Evolutionary conservation across 2,888 invertebrate species (phyloP).

Genomic region (Caenorhabditis japonica): DNA sequence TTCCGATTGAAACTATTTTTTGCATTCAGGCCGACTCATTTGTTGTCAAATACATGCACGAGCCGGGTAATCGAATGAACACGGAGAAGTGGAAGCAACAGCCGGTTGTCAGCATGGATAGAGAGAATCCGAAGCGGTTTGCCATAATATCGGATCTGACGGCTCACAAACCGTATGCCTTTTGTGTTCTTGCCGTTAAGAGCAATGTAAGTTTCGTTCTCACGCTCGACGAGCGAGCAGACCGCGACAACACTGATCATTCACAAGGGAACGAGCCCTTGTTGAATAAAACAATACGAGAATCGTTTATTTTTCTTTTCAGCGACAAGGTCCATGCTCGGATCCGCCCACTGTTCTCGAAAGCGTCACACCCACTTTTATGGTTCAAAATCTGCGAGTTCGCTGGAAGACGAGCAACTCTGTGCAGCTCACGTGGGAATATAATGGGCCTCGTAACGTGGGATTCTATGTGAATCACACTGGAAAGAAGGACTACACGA

Average conservation of each 20-base stretch:
- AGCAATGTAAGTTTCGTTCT: slow-evolving; percentile 69
- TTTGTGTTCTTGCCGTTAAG: slow-evolving; percentile 75
- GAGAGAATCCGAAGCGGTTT: slow-evolving; percentile 61
- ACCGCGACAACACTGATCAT: neutral
- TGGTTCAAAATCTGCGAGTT: slow-evolving; percentile 71
- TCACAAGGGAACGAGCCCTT: no score
- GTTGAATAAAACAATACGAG: slow-evolving; percentile 4
- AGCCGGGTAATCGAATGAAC: slow-evolving; percentile 66
- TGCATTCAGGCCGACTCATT: slow-evolving; percentile 74
- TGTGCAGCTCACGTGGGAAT: slow-evolving; percentile 72
- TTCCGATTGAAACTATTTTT: no score
- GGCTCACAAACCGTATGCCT: slow-evolving; percentile 75
- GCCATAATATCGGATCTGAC: slow-evolving; percentile 64
- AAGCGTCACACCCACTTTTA: slow-evolving; percentile 67
- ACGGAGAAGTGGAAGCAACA: slow-evolving; percentile 69
- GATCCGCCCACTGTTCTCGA: slow-evolving; percentile 73
- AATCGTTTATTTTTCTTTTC: slow-evolving; percentile 48
- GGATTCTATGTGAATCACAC: slow-evolving; percentile 75
- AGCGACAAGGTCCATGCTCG: slow-evolving; percentile 76
- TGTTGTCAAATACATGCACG: slow-evolving; percentile 75
- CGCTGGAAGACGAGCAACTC: slow-evolving; percentile 74
- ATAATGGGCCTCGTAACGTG: slow-evolving; percentile 66
- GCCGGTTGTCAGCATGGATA: slow-evolving; percentile 67
- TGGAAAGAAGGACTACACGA: slow-evolving; percentile 73
- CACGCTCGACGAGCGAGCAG: slow-evolving; percentile 23